Conservation (phyloP, 2,797 vertebrate genomes). For the Pogonophryne albipinna region DNA sequence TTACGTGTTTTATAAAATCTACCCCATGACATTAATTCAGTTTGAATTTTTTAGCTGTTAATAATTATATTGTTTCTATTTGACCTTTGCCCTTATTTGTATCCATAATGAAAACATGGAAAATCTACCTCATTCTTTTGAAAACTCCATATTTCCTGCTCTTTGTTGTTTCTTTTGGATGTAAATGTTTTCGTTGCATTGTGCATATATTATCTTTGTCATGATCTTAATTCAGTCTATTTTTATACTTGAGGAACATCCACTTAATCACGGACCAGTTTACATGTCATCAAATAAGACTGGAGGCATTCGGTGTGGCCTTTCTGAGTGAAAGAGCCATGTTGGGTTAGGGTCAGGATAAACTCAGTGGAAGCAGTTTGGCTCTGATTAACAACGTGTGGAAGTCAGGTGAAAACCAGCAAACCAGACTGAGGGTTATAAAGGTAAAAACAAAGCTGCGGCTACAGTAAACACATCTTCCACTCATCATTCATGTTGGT, state of each 20-base stretch:
- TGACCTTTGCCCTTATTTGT: background rate
- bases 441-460: constrained; percentile 15
- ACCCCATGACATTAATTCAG: too few species aligned
- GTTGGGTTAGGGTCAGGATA: constrained; percentile 19
- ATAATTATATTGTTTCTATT: background rate
- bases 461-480: constrained; percentile 17
- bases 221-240: background rate
- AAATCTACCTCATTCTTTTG: background rate
- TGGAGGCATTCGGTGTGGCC: background rate
- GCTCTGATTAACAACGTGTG: background rate
- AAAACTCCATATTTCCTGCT: background rate
- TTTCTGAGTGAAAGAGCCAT: background rate
- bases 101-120: background rate
- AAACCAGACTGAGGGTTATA: background rate
- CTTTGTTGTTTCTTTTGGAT: background rate
- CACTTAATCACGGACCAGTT: background rate
- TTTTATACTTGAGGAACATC: background rate
- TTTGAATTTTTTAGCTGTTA: background rate
- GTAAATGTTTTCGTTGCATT: background rate
- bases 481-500: background rate
- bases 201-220: background rate
- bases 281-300: background rate
- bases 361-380: constrained; percentile 8
- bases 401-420: background rate
- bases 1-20: too few species aligned